A percentile compares a stretch with the other conserved stretches of the same genome.
Conservation (phyloP, 2,888 invertebrate species). For the Hedya salicella region DNA sequence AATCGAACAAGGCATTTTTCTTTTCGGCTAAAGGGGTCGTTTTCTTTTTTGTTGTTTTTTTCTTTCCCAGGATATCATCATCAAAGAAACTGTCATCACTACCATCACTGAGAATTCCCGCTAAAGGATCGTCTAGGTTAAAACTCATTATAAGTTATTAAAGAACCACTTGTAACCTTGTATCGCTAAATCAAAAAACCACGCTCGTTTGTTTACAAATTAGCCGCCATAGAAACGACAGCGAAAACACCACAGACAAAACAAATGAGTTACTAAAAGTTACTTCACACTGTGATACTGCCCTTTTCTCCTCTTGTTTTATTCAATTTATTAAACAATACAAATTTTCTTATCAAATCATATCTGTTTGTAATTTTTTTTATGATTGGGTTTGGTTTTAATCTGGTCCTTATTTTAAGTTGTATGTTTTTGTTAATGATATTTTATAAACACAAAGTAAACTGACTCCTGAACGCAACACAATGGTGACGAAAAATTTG, state of each 20-base stretch:
- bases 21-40: constrained; percentile 63
- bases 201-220: constrained; percentile 61
- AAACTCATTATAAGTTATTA: constrained; percentile 75
- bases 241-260: constrained; percentile 12
- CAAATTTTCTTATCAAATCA: not conserved
- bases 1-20: constrained; percentile 74
- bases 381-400: not conserved
- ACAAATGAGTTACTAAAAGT: not conserved
- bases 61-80: constrained; percentile 82
- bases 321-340: not conserved
- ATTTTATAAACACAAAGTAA: constrained; percentile 11
- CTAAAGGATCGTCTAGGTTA: constrained; percentile 87
- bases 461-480: constrained; percentile 41
- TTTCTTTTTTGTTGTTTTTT: constrained; percentile 69
- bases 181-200: constrained; percentile 3
- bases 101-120: constrained; percentile 87
- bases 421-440: constrained; percentile 1
- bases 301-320: no score
- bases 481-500: constrained; percentile 64
- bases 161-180: constrained; percentile 6
- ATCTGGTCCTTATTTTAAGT: not conserved
- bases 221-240: constrained; percentile 65
- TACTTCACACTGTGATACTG: not conserved
- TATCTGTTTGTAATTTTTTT: not conserved
- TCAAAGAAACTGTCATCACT: constrained; percentile 90